Percentiles rank a stretch among this genome's conserved stretches.
These are phyloP conservation scores for Cyprinodon variegatus DNA, from an alignment of 2,113 vertebrate genomes.

Conservation along the genomic window DNA sequence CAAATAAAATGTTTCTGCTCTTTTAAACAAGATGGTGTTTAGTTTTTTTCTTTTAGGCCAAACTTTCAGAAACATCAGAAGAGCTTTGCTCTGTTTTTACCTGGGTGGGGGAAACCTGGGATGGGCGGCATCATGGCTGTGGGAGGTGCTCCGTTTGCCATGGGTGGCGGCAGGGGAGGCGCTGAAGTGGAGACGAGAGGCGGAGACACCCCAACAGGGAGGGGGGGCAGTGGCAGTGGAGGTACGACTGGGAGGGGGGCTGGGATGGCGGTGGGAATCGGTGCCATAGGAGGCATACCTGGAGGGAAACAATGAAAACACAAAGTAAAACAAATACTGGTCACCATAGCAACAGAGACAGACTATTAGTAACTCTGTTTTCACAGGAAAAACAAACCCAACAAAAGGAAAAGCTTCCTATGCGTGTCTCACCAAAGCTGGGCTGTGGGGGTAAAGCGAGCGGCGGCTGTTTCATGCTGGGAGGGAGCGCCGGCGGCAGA, in stretches of 20 bases:
- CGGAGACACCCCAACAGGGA: conserved; percentile 94
- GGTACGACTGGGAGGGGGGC: conserved; percentile 83
- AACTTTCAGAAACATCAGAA: conserved; percentile 3
- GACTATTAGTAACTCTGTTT: neutral
- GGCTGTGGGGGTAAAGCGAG: conserved; percentile 82
- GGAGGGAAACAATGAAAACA: conserved; percentile 2
- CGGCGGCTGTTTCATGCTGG: conserved; percentile 91
- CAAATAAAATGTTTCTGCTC: no score
- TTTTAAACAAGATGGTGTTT: no score
- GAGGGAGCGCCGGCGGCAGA: conserved; percentile 88
- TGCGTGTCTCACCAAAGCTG: conserved; percentile 85
- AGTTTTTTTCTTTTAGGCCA: neutral
- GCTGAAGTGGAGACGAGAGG: conserved; percentile 89
- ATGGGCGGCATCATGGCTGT: conserved; percentile 89
- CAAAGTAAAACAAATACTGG: neutral
- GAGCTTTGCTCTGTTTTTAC: conserved; percentile 62
- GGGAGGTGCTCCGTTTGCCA: conserved; percentile 90
- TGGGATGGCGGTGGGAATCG: conserved; percentile 81
- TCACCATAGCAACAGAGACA: neutral
- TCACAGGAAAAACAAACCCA: neutral
- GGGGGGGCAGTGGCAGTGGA: conserved; percentile 89
- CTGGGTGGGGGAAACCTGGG: conserved; percentile 89
- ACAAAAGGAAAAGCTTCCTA: neutral
- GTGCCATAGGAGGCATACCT: conserved; percentile 88
- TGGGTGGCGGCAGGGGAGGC: conserved; percentile 84